Evolutionary conservation across 1,140 invertebrate genomes (phyloP).

Genomic region (Drosophila tani): DNA sequence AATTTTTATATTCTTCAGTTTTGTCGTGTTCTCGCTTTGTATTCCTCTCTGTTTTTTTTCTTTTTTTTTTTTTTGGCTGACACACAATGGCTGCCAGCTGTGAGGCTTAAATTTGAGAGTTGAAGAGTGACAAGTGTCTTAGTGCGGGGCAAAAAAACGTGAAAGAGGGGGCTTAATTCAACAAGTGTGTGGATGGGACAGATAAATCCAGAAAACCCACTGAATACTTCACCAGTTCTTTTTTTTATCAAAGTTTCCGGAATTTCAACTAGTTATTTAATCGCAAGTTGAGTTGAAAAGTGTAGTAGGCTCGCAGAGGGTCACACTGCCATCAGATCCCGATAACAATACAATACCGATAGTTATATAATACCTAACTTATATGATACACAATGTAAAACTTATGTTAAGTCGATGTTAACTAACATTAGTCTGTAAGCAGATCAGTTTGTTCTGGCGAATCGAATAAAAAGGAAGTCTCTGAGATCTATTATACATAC

Average conservation of each 20-base stretch:
- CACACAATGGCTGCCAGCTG: conserved; percentile 43
- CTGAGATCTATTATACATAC: no score
- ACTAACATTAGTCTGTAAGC: no score
- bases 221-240: conserved; percentile 17
- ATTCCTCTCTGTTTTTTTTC: neutral
- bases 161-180: conserved; percentile 18
- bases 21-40: conserved; percentile 11
- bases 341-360: no score
- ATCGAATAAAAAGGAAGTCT: no score
- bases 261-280: conserved; percentile 1
- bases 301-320: no score
- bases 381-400: no score
- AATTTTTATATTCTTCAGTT: conserved; percentile 31
- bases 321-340: no score
- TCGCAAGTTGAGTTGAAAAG: neutral
- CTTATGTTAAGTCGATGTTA: no score
- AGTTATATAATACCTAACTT: no score
- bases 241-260: neutral
- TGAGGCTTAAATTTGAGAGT: conserved; percentile 35
- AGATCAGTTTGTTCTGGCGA: no score
- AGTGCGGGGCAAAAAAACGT: conserved; percentile 3
- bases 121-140: conserved; percentile 44
- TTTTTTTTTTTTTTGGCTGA: neutral
- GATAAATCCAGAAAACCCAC: conserved; percentile 18
- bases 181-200: conserved; percentile 36